A percentile compares a stretch with the other conserved stretches of the same genome.
These are phyloP conservation scores for Hanleya hanleyi DNA, from an alignment of 2,888 invertebrate species.

Conservation along the genomic window DNA sequence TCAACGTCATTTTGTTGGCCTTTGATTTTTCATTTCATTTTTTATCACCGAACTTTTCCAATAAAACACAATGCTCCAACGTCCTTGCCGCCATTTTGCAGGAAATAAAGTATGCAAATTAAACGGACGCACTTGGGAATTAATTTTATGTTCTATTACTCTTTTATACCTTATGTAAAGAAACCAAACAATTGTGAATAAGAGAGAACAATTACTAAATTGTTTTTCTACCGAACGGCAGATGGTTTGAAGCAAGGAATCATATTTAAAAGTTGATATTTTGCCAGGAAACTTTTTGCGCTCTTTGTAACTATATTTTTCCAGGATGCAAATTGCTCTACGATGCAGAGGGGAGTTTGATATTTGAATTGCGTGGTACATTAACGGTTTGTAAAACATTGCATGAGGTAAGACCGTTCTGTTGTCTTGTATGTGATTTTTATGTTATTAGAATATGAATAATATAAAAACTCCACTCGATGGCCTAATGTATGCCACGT, in stretches of 20 bases:
- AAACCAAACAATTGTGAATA: constrained; percentile 56
- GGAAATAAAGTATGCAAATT: too few species aligned
- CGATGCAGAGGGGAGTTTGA: constrained; percentile 18
- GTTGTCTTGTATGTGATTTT: background rate
- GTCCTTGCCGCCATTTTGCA: too few species aligned
- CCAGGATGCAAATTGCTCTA: constrained; percentile 26
- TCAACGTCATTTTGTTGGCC: too few species aligned
- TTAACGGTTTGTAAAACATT: constrained; percentile 43
- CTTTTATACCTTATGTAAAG: constrained; percentile 53
- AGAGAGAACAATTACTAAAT: constrained; percentile 62
- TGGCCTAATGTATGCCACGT: constrained; percentile 48
- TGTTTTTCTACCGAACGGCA: constrained; percentile 55
- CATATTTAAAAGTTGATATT: constrained; percentile 27
- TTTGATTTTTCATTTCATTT: too few species aligned
- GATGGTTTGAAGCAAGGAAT: constrained; percentile 42
- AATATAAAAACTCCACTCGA: constrained; percentile 31
- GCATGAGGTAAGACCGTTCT: constrained; percentile 30
- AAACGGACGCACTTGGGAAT: too few species aligned
- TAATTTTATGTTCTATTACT: too few species aligned
- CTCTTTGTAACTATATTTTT: constrained; percentile 44
- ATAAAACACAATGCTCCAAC: too few species aligned
- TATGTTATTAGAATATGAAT: constrained; percentile 35
- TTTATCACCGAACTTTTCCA: too few species aligned
- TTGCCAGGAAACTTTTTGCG: constrained; percentile 45
- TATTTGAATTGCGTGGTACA: constrained; percentile 35